Evolutionary conservation across 2,797 vertebrate genomes (phyloP), one percentile per base, ranked within the genome.

Genomic region (Corythornis leucogaster): DNA sequence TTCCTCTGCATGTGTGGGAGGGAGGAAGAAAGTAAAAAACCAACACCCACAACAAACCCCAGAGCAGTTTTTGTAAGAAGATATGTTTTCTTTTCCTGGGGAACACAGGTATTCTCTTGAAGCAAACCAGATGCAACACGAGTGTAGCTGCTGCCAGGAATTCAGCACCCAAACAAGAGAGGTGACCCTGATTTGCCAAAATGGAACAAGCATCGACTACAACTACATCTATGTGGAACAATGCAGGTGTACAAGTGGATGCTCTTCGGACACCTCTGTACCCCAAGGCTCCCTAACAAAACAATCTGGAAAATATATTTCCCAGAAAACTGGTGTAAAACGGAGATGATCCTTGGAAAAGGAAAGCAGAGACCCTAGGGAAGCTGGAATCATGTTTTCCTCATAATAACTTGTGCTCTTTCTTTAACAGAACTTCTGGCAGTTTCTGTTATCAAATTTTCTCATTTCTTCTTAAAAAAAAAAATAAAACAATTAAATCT

Each of bases 101-200:
- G 46, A 71, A 70, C 91, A 35, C 68, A 99, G 99, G 94, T 99
- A 99, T 93, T 98, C 98, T 21, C 11, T 92, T 15, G 89, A 97
- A 58, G 93, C 92, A 33, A 98, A 97, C 70, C 88, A 57, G 48
- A 87, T 98, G 93, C 93, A 97, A 84, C 98, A 97, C 4, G 40
- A 70, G 0, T 99, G 99, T 76, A 88, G 93, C 18, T 99, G 99
- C 94, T 99, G 99, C 94, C 97, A 94, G 62, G 98, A 99, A 93
- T 59, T 26, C 38, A 64, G 59, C 57, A 98, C 94, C 67, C 98
- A 97, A 30, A 25, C 45, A 46, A 98, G 90, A 87, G 17, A 96
- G 3, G 98, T 98, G 94, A 70, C 85, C 42, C 84, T 99, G 96
- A 91, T 5, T 11, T 99, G 99, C 85, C 26, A 70, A 0, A 77